Percentiles rank a stretch among this genome's conserved stretches.
These are phyloP conservation scores for Lasiommata megera DNA, from an alignment of 2,888 invertebrate species.

Conservation along the genomic window DNA sequence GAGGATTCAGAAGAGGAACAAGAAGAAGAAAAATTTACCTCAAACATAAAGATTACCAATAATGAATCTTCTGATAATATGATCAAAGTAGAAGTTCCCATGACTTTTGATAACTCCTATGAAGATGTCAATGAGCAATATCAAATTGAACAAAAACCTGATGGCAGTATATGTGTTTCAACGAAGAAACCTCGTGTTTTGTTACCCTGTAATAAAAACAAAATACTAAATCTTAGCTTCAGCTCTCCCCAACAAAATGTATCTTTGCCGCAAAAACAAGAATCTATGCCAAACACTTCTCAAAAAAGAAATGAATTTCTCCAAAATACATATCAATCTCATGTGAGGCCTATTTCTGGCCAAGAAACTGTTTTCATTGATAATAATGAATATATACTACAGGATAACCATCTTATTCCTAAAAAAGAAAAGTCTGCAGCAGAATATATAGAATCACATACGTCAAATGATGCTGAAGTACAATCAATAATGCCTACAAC, in stretches of 20 bases:
- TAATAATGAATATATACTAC: slow-evolving; percentile 81
- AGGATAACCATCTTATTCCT: slow-evolving; percentile 59
- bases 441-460: slow-evolving; percentile 53
- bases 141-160: slow-evolving; percentile 57
- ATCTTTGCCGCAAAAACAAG: slow-evolving; percentile 37
- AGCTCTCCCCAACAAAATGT: slow-evolving; percentile 30
- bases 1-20: slow-evolving; percentile 78
- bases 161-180: slow-evolving; percentile 75
- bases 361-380: slow-evolving; percentile 78
- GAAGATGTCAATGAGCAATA: slow-evolving; percentile 57
- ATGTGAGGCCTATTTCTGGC: slow-evolving; percentile 35
- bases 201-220: slow-evolving; percentile 51
- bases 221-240: slow-evolving; percentile 65
- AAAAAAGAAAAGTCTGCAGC: slow-evolving; percentile 43
- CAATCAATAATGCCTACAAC: slow-evolving; percentile 46
- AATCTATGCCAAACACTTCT: slow-evolving; percentile 34
- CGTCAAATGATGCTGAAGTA: slow-evolving; percentile 46
- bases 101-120: slow-evolving; percentile 50
- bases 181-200: slow-evolving; percentile 52
- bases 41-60: slow-evolving; percentile 19
- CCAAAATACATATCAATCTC: slow-evolving; percentile 39
- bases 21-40: slow-evolving; percentile 32
- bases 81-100: slow-evolving; percentile 51
- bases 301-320: slow-evolving; percentile 44
- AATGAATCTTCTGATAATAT: slow-evolving; percentile 42